Conservation (phyloP, 2,797 vertebrate genomes). For the Crypturellus tataupa region DNA sequence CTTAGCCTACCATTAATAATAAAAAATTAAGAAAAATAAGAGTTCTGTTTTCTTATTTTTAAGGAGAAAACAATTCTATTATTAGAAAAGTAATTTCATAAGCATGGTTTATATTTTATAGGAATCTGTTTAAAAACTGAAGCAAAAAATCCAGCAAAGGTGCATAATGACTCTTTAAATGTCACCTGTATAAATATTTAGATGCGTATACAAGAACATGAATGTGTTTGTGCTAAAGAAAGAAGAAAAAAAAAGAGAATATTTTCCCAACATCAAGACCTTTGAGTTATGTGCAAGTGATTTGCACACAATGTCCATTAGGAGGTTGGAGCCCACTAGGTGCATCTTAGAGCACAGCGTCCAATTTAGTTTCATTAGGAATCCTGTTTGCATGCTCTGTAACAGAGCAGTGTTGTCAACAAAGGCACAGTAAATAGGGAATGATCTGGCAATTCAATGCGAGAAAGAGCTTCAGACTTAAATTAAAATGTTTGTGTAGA, state of each 20-base stretch:
- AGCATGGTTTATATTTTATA: neutral
- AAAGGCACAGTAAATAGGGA: neutral
- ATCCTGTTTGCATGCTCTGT: neutral
- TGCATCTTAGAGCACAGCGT: neutral
- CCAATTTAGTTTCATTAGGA: neutral
- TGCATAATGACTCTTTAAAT: neutral
- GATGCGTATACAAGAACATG: neutral
- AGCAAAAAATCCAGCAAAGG: neutral
- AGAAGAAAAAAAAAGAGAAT: neutral
- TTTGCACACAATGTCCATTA: neutral
- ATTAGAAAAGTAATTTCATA: neutral
- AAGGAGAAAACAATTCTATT: neutral
- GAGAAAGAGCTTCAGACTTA: neutral
- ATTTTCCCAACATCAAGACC: neutral
- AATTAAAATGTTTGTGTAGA: neutral
- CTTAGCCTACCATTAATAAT: neutral
- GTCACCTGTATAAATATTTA: constrained; percentile 21
- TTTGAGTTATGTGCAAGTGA: neutral
- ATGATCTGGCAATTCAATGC: neutral
- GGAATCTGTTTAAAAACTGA: neutral
- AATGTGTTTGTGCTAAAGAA: neutral
- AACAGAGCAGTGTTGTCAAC: neutral
- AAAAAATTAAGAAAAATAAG: neutral
- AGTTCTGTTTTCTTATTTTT: neutral
- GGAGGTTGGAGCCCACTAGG: neutral